phyloP scores from a whole-genome alignment of 2,888 invertebrate genomes.

The Acrobeloides nanus region DNA sequence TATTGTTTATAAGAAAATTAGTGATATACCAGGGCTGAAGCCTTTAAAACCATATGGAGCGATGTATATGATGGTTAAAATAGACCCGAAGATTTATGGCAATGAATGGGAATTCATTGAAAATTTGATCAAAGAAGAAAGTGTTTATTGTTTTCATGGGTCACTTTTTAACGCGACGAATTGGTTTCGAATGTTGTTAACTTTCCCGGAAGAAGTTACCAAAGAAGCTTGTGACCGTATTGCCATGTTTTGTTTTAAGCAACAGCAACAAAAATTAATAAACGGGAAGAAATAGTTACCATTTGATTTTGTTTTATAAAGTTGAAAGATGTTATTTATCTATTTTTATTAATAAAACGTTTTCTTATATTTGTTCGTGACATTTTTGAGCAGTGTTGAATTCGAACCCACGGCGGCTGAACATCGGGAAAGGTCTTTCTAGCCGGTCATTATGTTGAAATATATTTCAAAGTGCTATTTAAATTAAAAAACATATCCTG shows the following conservation, averaged over 20 bases:
- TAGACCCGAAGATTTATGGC: slow-evolving; percentile 67
- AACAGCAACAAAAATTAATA: background rate
- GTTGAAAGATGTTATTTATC: too few species aligned
- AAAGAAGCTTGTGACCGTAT: slow-evolving; percentile 79
- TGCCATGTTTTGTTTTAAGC: slow-evolving; percentile 2
- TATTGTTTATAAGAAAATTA: slow-evolving; percentile 67
- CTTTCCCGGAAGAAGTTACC: slow-evolving; percentile 75
- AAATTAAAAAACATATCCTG: too few species aligned
- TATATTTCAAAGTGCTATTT: too few species aligned
- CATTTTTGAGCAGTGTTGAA: too few species aligned
- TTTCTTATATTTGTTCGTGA: too few species aligned
- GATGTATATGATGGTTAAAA: slow-evolving; percentile 92
- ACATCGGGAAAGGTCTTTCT: too few species aligned
- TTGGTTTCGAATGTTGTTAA: slow-evolving; percentile 83
- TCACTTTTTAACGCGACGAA: slow-evolving; percentile 77
- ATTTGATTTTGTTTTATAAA: too few species aligned
- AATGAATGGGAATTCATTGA: slow-evolving; percentile 80
- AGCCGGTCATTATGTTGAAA: too few species aligned
- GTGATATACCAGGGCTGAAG: slow-evolving; percentile 69
- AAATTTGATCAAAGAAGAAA: slow-evolving; percentile 78
- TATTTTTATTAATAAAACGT: too few species aligned
- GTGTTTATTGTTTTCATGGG: slow-evolving; percentile 91
- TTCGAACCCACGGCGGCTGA: too few species aligned
- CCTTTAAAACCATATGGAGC: slow-evolving; percentile 90
- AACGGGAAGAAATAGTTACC: too few species aligned